Evolutionary conservation across 2,113 vertebrate species (phyloP), one percentile per base, ranked within the genome.

Genomic region (Galeopterus variegatus): DNA sequence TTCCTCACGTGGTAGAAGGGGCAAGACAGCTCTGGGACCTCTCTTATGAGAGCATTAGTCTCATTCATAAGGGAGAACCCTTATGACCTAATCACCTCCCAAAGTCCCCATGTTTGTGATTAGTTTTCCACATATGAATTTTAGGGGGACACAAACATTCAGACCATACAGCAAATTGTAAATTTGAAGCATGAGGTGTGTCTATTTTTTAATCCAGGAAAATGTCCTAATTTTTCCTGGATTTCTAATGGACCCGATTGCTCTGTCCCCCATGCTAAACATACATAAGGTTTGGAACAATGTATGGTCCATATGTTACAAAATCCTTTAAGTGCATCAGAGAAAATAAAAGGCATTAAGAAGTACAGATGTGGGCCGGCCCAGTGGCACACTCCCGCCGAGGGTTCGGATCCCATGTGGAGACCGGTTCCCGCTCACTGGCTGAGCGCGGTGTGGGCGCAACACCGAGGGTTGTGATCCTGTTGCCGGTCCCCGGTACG

Each of bases 131-230:
- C 50, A 23, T 48, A 23, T 60, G 19, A 45, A 67, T 82, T 67
- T 17, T 9, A 9, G 5, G 11, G 48, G 3, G 11, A 33, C 26
- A 65, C 10, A 56, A 64, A 48, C 4, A 48, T 45, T 45, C 33
- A 18, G 15, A 31, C 7, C 21, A 41, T 75, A 15, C n/a, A n/a
- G 7, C 45, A 88, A 48, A 21, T 31, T 65, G 18, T 81, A 64
- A 90, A 73, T 56, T 75, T 75, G 15, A 75, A 60, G 41, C 6
- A 45, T 72, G 60, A 41, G 3, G 7, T 62, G 13, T 56, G 65
- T 36, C 21, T 83, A 33, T 36, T 45, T 80, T 93, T 96, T 31
- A 95, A 81, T 64, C 13, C 36, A 76, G 48, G 6, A 64, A 80
- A 70, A 54, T 4, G 23, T 31, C 1, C 0, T 93, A 28, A 75